A percentile compares a stretch with the other conserved stretches of the same genome.
Conservation (phyloP, 2,113 vertebrate genomes). For the Ailurus styani region DNA sequence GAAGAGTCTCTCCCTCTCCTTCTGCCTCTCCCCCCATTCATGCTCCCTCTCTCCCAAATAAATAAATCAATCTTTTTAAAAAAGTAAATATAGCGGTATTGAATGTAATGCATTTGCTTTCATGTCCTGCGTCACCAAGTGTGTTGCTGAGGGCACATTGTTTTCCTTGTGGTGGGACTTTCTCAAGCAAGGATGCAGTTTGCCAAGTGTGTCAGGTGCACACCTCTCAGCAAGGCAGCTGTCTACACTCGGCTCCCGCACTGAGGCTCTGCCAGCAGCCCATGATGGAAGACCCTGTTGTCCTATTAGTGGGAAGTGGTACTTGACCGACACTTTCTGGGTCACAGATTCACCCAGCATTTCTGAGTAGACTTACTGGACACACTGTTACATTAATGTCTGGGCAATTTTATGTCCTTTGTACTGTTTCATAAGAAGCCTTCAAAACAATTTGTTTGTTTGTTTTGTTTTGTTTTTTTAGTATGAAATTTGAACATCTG, state of each 20-base stretch:
- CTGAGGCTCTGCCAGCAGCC: fast-evolving
- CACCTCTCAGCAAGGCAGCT: fast-evolving
- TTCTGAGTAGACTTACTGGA: not conserved
- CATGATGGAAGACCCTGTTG: fast-evolving
- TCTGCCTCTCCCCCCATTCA: not conserved
- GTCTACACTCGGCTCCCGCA: fast-evolving
- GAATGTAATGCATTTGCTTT: fast-evolving
- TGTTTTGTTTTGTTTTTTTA: not conserved
- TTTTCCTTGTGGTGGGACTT: not conserved
- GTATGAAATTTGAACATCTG: not conserved
- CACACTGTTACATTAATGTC: too few species aligned
- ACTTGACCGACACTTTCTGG: not conserved
- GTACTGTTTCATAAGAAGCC: not conserved
- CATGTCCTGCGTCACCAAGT: fast-evolving
- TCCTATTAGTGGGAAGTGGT: fast-evolving
- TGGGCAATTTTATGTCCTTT: not conserved
- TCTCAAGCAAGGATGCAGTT: not conserved
- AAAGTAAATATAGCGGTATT: fast-evolving
- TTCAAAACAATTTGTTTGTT: not conserved
- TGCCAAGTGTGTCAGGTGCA: fast-evolving
- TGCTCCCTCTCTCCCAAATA: not conserved
- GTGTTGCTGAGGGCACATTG: fast-evolving
- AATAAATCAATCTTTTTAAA: not conserved
- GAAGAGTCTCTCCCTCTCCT: not conserved
- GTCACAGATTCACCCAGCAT: not conserved